phyloP scores from a whole-genome alignment of 2,888 invertebrate species.

The Ichneumoninae sp. region DNA sequence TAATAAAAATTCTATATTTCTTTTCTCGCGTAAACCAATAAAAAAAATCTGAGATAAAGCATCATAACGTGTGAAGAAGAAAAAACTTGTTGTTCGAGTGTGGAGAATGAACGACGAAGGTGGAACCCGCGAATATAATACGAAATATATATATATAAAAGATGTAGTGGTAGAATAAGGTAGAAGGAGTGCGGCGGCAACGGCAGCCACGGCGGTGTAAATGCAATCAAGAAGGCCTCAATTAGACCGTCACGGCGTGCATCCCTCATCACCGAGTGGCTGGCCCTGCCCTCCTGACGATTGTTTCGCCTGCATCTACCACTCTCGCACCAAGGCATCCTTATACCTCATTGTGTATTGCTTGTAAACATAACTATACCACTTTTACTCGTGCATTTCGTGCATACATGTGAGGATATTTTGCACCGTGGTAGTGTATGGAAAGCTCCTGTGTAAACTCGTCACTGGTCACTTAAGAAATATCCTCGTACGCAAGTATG shows the following conservation, averaged over 20 bases:
- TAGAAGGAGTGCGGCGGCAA: conserved; percentile 61
- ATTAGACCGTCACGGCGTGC: conserved; percentile 83
- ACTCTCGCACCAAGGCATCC: conserved; percentile 27
- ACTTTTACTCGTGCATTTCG: conserved; percentile 5
- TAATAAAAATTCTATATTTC: background rate
- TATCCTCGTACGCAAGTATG: conserved; percentile 7
- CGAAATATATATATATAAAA: conserved; percentile 16
- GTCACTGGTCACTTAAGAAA: conserved; percentile 49
- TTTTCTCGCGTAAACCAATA: conserved; percentile 26
- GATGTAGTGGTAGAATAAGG: conserved; percentile 42
- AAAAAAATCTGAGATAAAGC: background rate
- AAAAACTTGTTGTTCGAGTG: conserved; percentile 8
- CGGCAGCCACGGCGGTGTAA: conserved; percentile 78
- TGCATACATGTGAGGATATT: conserved; percentile 14
- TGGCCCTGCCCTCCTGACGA: conserved; percentile 68
- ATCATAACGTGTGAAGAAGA: conserved; percentile 7
- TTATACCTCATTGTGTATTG: conserved; percentile 58
- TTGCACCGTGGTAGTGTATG: conserved; percentile 17
- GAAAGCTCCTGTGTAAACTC: conserved; percentile 57
- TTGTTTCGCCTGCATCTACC: conserved; percentile 62
- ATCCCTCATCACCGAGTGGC: conserved; percentile 79
- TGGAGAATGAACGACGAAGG: conserved; percentile 39
- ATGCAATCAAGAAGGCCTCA: conserved; percentile 83
- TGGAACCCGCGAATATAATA: conserved; percentile 44
- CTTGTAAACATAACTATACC: conserved; percentile 22